Conservation (phyloP, 1,140 invertebrate genomes). For the Samia ricini region DNA sequence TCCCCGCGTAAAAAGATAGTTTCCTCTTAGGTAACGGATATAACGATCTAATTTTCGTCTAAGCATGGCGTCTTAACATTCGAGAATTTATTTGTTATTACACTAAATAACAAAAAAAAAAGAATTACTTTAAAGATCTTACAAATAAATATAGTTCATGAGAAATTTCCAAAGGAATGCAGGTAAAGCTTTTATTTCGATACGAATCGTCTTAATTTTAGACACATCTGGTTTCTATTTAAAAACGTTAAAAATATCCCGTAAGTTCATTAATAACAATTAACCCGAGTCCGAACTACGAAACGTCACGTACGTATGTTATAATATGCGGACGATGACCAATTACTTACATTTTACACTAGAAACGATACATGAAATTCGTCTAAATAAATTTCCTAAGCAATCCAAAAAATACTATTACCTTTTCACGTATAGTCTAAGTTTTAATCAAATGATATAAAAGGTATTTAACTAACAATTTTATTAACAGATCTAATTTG, state of each 20-base stretch:
- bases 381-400: no score
- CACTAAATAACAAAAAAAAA: not conserved
- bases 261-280: slow-evolving; percentile 7
- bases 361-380: not conserved
- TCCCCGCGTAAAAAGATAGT: no score
- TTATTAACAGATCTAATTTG: no score
- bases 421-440: no score
- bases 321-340: not conserved
- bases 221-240: slow-evolving; percentile 7
- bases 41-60: no score
- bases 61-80: not conserved
- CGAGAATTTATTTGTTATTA: not conserved
- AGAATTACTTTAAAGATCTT: not conserved
- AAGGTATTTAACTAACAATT: no score
- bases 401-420: no score
- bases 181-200: slow-evolving; percentile 6
- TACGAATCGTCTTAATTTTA: not conserved
- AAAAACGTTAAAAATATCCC: slow-evolving; percentile 9
- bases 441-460: no score
- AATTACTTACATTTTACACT: not conserved
- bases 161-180: slow-evolving; percentile 8
- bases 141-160: not conserved
- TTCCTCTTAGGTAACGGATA: no score
- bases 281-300: not conserved
- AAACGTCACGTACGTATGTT: not conserved